These are phyloP conservation scores for Drosophila yakuba DNA, from an alignment of 1,140 invertebrate genomes.

Conservation along the genomic window DNA sequence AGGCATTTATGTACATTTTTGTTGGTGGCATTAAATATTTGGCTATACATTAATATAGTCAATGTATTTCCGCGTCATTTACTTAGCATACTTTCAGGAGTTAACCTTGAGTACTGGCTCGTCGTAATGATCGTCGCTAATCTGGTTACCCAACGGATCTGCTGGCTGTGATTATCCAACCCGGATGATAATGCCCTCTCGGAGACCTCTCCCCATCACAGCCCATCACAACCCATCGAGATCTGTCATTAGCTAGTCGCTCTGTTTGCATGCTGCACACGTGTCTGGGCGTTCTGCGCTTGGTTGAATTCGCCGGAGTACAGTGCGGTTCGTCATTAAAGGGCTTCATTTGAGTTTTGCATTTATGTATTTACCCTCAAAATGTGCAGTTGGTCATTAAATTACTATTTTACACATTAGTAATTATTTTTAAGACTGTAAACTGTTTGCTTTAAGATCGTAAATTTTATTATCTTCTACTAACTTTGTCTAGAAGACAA, in stretches of 20 bases:
- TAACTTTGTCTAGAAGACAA: too few relatives aligned
- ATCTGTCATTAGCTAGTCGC: slow-evolving; percentile 37
- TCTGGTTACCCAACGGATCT: slow-evolving; percentile 21
- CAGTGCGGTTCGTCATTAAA: neutral
- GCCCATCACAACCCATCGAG: neutral
- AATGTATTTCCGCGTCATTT: too few relatives aligned
- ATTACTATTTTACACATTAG: too few relatives aligned
- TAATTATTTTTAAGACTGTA: too few relatives aligned
- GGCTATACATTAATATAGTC: too few relatives aligned
- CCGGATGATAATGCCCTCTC: slow-evolving; percentile 15
- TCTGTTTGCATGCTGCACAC: slow-evolving; percentile 53
- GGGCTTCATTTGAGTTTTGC: neutral
- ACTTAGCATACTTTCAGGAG: slow-evolving; percentile 27
- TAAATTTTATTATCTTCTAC: too few relatives aligned
- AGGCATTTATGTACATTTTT: too few relatives aligned
- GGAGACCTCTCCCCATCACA: slow-evolving; percentile 5
- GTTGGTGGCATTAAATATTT: too few relatives aligned
- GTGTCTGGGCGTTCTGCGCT: slow-evolving; percentile 34
- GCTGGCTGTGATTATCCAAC: slow-evolving; percentile 11
- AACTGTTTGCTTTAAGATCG: too few relatives aligned
- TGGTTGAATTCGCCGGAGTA: slow-evolving; percentile 4
- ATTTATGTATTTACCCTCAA: too few relatives aligned
- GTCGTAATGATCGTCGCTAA: neutral
- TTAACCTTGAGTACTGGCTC: neutral
- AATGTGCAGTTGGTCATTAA: too few relatives aligned